Evolutionary conservation across 1,140 invertebrate species (phyloP).

Genomic region (Wasmannia auropunctata): DNA sequence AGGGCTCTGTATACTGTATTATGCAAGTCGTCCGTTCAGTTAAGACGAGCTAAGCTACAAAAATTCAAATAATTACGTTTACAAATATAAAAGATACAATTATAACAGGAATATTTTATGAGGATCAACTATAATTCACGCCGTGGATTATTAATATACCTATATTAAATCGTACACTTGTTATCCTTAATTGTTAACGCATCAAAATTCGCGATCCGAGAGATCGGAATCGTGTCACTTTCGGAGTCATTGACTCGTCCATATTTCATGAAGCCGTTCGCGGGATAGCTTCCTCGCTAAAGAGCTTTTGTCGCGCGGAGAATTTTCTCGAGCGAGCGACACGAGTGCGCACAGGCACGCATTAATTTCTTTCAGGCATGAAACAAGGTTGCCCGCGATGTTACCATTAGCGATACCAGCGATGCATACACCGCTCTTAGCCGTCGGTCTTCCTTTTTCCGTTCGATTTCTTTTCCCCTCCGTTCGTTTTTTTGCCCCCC

Average conservation of each 20-base stretch:
- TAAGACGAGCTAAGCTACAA: not conserved
- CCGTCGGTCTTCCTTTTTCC: constrained; percentile 12
- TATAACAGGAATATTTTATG: not conserved
- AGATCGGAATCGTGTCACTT: not conserved
- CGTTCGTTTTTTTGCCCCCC: not conserved
- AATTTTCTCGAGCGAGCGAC: not conserved
- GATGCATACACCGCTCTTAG: constrained; percentile 28
- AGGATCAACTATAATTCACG: not conserved
- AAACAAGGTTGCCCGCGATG: constrained; percentile 20
- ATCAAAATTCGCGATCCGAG: not conserved
- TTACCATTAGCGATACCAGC: constrained; percentile 49
- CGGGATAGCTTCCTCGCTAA: not conserved
- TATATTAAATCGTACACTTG: not conserved
- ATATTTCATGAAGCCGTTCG: constrained; percentile 10
- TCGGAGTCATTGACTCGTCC: not conserved
- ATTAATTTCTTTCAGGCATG: constrained; percentile 29
- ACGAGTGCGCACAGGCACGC: not conserved
- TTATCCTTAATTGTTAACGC: too few relatives aligned
- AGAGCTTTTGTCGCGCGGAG: not conserved
- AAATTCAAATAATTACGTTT: not conserved
- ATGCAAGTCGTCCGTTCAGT: not conserved
- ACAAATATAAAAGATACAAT: not conserved
- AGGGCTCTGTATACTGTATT: not conserved
- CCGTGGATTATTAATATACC: not conserved
- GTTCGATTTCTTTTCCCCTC: constrained; percentile 26